A percentile compares a stretch with the other conserved stretches of the same genome.
These are phyloP conservation scores for Notoglanidium macrostoma DNA, from an alignment of 2,797 vertebrate species.

Conservation along the genomic window DNA sequence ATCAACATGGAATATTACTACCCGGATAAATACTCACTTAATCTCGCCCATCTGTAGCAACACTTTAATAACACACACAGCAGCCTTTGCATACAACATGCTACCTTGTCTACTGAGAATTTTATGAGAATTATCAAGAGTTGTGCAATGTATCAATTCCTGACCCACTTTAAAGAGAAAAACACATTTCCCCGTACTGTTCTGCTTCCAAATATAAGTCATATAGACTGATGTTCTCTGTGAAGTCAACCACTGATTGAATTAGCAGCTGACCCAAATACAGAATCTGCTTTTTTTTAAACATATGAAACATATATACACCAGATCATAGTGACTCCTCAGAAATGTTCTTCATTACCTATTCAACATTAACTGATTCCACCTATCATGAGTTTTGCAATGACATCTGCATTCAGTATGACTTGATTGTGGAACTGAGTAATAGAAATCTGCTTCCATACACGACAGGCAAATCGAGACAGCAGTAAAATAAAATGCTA, in stretches of 20 bases:
- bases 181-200: constrained; percentile 2
- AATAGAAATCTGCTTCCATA: neutral
- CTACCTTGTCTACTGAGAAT: neutral
- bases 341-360: constrained; percentile 40
- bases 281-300: neutral
- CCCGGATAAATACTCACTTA: constrained; percentile 3
- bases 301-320: neutral
- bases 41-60: neutral
- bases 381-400: neutral
- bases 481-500: neutral
- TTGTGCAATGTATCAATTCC: neutral
- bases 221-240: neutral
- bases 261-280: constrained; percentile 30
- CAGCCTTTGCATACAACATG: neutral
- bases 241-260: constrained; percentile 8
- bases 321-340: constrained; percentile 8
- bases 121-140: neutral
- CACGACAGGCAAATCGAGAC: neutral
- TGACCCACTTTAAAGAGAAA: constrained; percentile 2
- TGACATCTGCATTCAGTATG: neutral
- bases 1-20: neutral
- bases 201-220: constrained; percentile 5
- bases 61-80: neutral
- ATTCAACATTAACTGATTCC: constrained; percentile 17
- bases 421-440: neutral